Evolutionary conservation across 2,888 invertebrate genomes (phyloP), one percentile per base, ranked within the genome.

Genomic region (Selenia dentaria): DNA sequence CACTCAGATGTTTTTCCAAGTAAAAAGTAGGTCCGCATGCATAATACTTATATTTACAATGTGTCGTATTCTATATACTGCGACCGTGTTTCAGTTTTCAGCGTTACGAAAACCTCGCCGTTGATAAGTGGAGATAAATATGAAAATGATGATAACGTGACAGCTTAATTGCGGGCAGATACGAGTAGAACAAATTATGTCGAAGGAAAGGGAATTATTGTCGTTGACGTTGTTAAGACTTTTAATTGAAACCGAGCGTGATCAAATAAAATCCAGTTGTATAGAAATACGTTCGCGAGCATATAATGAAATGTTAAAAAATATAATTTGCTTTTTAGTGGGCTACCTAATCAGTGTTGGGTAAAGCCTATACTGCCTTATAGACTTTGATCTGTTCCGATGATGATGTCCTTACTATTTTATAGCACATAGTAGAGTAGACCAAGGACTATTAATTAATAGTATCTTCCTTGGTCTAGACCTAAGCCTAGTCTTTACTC

Each of bases 61-160:
- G 40, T 35, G 33, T 31, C 29, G 31, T 13, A 26, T 24, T 34
- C 36, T 40, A 34, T 51, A 51, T n/a, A n/a, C 55, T 49, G 54
- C 62, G 60, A 62, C 65, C 70, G 62, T 62, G 57, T 69, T 71
- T 61, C 43, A 57, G 50, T 57, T 60, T 62, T 60, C 53, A 59
- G 53, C 29, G 52, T 59, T 56, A 57, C 55, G 62, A 62, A 58
- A 57, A 59, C 42, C 29, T 35, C 41, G 43, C 32, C 44, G 22
- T 34, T 24, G 57, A 56, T 56, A 59, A 55, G 45, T 56, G 33
- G 41, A 56, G 60, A 54, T 57, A 60, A 45, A 51, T 42, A 41
- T 51, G 39, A 44, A 53, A 55, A 49, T 43, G 18, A 51, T 51
- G 59, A 60, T 60, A 59, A 53, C 34, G 36, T 12, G 35, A 6